Evolutionary conservation across 2,888 invertebrate species (phyloP).

Genomic region (Heteromyza rotundicornis): DNA sequence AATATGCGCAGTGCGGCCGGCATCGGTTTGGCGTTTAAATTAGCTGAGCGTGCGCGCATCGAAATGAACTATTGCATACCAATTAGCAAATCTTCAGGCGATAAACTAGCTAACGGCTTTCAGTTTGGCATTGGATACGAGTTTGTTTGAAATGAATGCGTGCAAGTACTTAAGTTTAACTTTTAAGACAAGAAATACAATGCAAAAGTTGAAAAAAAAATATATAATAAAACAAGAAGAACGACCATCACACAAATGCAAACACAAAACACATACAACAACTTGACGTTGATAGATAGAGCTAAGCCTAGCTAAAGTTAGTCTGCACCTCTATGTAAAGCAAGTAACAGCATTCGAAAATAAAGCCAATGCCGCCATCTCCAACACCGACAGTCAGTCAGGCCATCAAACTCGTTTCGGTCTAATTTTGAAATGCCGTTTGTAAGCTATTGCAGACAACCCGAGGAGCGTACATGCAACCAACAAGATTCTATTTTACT

Average conservation of each 20-base stretch:
- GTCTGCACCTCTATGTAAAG: too few species aligned
- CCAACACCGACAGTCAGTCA: too few species aligned
- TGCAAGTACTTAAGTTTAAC: background rate
- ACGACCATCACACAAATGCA: background rate
- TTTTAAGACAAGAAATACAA: background rate
- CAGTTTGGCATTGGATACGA: slow-evolving; percentile 86
- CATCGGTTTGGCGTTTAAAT: slow-evolving; percentile 80
- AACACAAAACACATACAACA: background rate
- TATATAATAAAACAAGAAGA: background rate
- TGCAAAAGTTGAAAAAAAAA: background rate
- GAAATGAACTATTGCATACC: slow-evolving; percentile 96
- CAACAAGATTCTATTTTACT: too few species aligned
- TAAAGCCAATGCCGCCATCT: too few species aligned
- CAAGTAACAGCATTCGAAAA: too few species aligned
- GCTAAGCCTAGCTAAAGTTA: too few species aligned
- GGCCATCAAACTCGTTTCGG: too few species aligned
- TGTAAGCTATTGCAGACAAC: too few species aligned
- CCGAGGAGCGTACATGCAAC: too few species aligned
- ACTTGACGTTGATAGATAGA: too few species aligned
- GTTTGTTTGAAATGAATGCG: slow-evolving; percentile 68
- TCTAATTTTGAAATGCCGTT: too few species aligned
- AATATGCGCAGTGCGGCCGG: slow-evolving; percentile 79
- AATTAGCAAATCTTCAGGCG: slow-evolving; percentile 69
- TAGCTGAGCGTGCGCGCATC: slow-evolving; percentile 85
- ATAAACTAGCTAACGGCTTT: slow-evolving; percentile 72